Percentiles rank a stretch among this genome's conserved stretches.
phyloP scores from a whole-genome alignment of 2,113 vertebrate genomes.

The Halcyon senegalensis region DNA sequence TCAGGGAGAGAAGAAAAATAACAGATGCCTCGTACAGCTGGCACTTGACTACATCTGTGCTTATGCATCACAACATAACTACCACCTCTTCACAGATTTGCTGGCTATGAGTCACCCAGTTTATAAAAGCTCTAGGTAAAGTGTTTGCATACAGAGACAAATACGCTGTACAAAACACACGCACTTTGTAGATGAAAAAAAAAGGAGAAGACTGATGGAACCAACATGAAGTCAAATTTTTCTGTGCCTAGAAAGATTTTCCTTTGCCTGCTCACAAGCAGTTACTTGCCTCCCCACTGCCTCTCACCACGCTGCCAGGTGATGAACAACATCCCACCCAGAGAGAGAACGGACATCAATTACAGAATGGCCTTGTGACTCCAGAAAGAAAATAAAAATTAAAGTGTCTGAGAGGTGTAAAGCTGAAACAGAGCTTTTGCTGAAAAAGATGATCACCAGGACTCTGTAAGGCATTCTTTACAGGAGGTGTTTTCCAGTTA shows the following conservation, averaged over 20 bases:
- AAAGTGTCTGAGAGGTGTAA: neutral
- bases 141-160: neutral
- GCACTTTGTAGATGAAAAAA: rapidly evolving
- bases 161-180: neutral
- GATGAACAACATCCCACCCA: neutral
- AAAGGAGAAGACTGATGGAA: neutral
- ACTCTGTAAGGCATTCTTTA: neutral
- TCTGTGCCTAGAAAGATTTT: neutral
- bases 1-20: neutral
- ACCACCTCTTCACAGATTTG: conserved; percentile 2
- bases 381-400: neutral
- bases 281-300: neutral
- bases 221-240: neutral
- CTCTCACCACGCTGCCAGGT: neutral
- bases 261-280: neutral
- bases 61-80: neutral
- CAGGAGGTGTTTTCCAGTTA: rapidly evolving
- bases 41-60: conserved; percentile 42
- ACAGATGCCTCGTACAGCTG: conserved; percentile 27
- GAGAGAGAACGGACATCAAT: neutral
- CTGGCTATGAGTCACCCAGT: neutral
- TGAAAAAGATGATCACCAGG: neutral
- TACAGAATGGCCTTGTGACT: neutral
- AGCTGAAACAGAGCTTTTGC: neutral
- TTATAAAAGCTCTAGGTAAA: neutral